Evolutionary conservation across 2,888 invertebrate genomes (phyloP), one percentile per base, ranked within the genome.

Genomic region (Epirrita christyi): DNA sequence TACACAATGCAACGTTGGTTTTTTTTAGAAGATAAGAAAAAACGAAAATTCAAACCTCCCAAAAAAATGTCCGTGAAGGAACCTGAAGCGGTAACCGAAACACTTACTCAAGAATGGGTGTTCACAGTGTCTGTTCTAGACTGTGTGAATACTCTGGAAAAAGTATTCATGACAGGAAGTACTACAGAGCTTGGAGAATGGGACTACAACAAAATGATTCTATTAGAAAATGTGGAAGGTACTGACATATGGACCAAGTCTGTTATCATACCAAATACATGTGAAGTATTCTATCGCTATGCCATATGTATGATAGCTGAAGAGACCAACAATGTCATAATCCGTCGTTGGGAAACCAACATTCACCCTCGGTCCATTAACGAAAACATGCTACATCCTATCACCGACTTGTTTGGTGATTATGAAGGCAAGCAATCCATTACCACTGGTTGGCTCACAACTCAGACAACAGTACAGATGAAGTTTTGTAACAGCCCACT

Each of bases 391-490:
- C 70, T 81, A 38, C 79, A 89, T 64, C 92, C 93, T 34, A 82
- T 86, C 55, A 87, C 91, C 21, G 95, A 96, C 63, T 88, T 89
- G 46, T 97, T 96, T 88, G 97, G 97, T 44, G 89, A 93, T 70
- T 93, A 94, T 71, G 92, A 93, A 70, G 93, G 88, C 10, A 83
- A 86, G 27, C 84, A 86, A 63, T 93, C 93, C 66, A 86, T 97
- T 10, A 96, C 95, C 74, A 93, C 94, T 66, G 98, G 98, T 10
- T 98, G 98, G 98, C 90, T 98, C 28, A 97, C 96, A 37, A 93
- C 94, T 62, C 97, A 97, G 80, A 95, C 95, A n/a, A 92, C 96
- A 52, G 92, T 98, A 44, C 97, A 98, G 80, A 93, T 98, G 59
- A 97, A 97, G 82, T 93, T 97, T 73, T 94, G 95, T 71, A 95